phyloP scores from a whole-genome alignment of 2,797 vertebrate genomes.

The Falco concolor region DNA sequence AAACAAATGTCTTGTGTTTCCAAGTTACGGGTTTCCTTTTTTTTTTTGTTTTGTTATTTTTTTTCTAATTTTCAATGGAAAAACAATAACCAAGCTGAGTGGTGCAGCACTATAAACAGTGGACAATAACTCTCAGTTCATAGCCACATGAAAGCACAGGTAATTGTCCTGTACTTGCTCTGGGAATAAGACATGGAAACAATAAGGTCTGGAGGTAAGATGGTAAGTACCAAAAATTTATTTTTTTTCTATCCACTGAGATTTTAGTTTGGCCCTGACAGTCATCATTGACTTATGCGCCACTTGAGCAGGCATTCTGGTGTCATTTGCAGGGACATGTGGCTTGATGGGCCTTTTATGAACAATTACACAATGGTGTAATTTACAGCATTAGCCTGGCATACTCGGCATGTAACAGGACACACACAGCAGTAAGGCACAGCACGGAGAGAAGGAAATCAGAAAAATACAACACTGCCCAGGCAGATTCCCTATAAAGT shows the following conservation, averaged over 20 bases:
- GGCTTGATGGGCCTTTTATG: conserved; percentile 8
- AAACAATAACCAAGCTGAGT: background rate
- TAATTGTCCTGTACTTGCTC: background rate
- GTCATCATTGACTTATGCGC: background rate
- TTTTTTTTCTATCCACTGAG: background rate
- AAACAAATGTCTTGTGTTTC: background rate
- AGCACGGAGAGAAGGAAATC: background rate
- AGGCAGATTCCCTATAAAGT: background rate
- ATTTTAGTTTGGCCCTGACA: background rate
- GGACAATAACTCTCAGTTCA: background rate
- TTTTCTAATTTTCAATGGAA: background rate
- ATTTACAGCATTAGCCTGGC: conserved; percentile 11
- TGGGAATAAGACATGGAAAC: background rate
- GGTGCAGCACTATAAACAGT: background rate
- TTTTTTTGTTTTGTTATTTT: background rate
- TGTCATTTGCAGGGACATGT: background rate
- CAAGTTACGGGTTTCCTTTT: background rate
- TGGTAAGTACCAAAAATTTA: background rate
- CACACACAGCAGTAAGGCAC: background rate
- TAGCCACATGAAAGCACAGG: background rate
- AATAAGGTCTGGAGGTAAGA: background rate
- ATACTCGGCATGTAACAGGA: background rate
- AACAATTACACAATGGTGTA: background rate
- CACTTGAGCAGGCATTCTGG: background rate
- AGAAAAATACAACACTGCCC: background rate